phyloP scores from a whole-genome alignment of 37 sponge, comb jelly and placozoan genomes.

The Aphrocallistes beatrix region DNA sequence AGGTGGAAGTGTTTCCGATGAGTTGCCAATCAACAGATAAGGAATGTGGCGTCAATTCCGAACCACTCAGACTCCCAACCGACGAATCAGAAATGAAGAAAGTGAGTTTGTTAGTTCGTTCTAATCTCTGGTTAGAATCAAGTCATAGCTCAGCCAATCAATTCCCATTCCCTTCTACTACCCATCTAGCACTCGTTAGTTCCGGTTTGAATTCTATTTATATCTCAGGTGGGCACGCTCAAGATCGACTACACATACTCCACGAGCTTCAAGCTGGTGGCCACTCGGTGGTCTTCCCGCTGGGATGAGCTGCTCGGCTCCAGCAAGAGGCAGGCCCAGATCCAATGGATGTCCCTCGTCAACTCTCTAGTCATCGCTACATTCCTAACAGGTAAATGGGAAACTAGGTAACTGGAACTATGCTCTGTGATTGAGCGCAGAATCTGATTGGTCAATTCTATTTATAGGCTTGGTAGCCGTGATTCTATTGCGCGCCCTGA shows the following conservation, averaged over 20 bases:
- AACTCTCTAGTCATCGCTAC: constrained; percentile 86
- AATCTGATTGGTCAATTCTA: too few species aligned
- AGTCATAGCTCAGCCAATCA: too few species aligned
- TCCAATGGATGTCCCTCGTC: constrained; percentile 93
- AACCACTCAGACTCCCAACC: background rate
- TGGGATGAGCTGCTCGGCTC: constrained; percentile 96
- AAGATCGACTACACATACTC: constrained; percentile 62
- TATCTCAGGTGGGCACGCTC: constrained; percentile 7
- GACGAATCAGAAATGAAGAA: background rate
- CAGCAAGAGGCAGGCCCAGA: constrained; percentile 40
- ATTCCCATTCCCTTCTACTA: too few species aligned
- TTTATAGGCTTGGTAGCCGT: constrained; percentile 70
- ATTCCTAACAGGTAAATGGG: constrained; percentile 59
- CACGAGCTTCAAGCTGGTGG: constrained; percentile 41
- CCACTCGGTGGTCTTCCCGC: constrained; percentile 74
- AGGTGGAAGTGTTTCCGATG: background rate
- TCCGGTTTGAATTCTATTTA: too few species aligned
- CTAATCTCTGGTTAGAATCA: background rate
- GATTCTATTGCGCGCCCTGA: constrained; percentile 79
- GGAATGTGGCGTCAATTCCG: background rate
- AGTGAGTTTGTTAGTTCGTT: background rate
- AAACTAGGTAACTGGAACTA: background rate
- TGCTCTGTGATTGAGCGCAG: background rate
- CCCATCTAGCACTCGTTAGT: too few species aligned
- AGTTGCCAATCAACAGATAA: background rate